Base-by-base conservation (phyloP, 2,113 vertebrate genomes). In the Paramormyrops kingsleyae region DNA sequence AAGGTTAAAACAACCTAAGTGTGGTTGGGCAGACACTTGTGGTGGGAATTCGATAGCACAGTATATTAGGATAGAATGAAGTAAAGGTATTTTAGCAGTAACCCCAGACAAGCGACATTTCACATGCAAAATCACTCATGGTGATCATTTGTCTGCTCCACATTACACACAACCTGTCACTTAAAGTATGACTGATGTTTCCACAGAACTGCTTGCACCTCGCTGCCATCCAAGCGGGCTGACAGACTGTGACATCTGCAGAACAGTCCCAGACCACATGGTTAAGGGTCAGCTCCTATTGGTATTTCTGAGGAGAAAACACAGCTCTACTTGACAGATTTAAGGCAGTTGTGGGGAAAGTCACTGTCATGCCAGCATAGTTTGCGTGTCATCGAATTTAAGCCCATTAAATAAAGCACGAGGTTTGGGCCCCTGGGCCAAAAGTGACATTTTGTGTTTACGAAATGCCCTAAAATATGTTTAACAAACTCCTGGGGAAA, bases 211-310 rank as follows among this genome's bases (percentile, higher is more conserved):
- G n/a, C 70, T 77, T 87, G 85, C 47, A 87, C 50, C 49, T 52
- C 27, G 6, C 24, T 87, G 85, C 50, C n/a, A 50, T 53, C 70
- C 74, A 80, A 80, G 17, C 19, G 1, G 74, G n/a, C 49, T 89
- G 74, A 89, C 74, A 27, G 88, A 89, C 88, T 83, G 49, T 31
- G 74, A 83, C 88, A 89, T 83, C 88, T 89, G 88, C 27, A 15
- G 35, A 50, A 83, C 74, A 39, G 47, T 56, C 49, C 39, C 10
- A 50, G 88, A 49, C 88, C 88, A 39, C 31, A 50, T n/a, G 2
- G 39, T 39, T 9, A 19, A 53, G 31, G 31, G 49, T 83, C 74
- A 83, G 10, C 19, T 39, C 49, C 31, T 50, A 80, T 35, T 52
- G 47, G 47, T 24, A 77, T 39, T 83, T 89, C 88, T 89, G 74